Base-by-base conservation (phyloP, 2,888 invertebrate species). In the Dolichopus griseipennis region DNA sequence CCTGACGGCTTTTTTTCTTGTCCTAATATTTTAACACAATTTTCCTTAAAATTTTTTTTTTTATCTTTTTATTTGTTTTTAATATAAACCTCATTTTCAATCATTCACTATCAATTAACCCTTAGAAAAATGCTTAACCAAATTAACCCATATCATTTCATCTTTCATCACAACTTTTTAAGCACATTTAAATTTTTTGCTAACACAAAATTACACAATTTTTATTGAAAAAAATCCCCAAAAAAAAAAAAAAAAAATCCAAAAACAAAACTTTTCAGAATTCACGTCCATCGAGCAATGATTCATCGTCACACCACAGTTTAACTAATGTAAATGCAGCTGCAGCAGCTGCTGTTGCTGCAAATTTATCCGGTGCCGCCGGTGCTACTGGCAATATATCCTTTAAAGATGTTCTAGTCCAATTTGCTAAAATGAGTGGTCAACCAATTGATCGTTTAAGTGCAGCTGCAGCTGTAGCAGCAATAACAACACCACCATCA, bases 361-460 rank as follows among this genome's bases (percentile, higher is more conserved):
- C 68, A n/a, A 72, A 71, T 43, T 67, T 68, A 27, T 65, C 67
- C 18, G 69, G 71, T 21, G 72, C 70, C 67, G 69, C 69, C 82
- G 84, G 4, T 33, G 72, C 71, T 68, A 69, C 68, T 82, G 84
- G 3, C 74, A 84, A 41, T 83, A 81, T 74, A 61, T 74, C 82
- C 0, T 91, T 90, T 79, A 90, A 90, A 75, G 91, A 91, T 74
- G 89, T 90, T 37, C 83, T 91, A 18, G 87, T 90, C 3, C 90
- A 91, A 76, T 90, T 90, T 76, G 90, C 90, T 70, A 87, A 83
- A 78, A 83, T 82, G 86, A 82, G 73, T 73, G 67, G 65, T 43
- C 69, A 72, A 65, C 68, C 66, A 64, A 61, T 63, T 77, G 61
- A 67, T n/a, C 64, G 66, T 18, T 64, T 64, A 64, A 37, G 3